Base-by-base conservation (phyloP, 2,888 invertebrate species). In the Elmis aenea region DNA sequence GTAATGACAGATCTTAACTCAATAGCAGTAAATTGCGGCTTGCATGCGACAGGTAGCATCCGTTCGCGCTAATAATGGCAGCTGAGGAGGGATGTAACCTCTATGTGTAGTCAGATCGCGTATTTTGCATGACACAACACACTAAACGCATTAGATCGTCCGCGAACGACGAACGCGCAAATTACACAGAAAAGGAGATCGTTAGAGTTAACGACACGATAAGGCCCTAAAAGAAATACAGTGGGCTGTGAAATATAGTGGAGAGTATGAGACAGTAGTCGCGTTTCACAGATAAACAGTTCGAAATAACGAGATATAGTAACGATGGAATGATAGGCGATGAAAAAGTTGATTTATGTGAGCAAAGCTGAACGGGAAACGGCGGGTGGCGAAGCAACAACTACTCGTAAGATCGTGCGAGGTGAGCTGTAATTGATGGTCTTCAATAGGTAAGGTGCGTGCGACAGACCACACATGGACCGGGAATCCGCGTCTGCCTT, bases 121-220 rank as follows among this genome's bases (percentile, higher is more conserved):
- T 44, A 46, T 35, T 36, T 35, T 42, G 39, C 38, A 44, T 46
- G 46, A 45, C 46, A 51, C 50, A 50, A 59, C 59, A 58, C 50
- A 59, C 53, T 58, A 60, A 60, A 58, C 55, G 56, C 58, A 60
- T 60, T 60, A 60, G 58, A 39, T 30, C 18, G 35, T 34, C 42
- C 33, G 33, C 33, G 44, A 40, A 31, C 44, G 36, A 31, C 34
- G 48, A 46, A 40, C 38, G 51, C 52, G 55, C 55, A 60, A 61
- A 61, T 59, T 58, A 59, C 51, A 57, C 55, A 57, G 58, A 59
- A 62, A 58, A 58, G 52, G 52, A 57, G 61, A 58, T 61, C 61
- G 57, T 63, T 62, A 61, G 51, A 56, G 58, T 57, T 61, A 62
- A 63, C 59, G 60, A 60, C 55, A 57, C 61, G 62, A 62, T 61